phyloP scores from a whole-genome alignment of 37 sponge, comb jelly and placozoan species.

The Crambe crambe region DNA sequence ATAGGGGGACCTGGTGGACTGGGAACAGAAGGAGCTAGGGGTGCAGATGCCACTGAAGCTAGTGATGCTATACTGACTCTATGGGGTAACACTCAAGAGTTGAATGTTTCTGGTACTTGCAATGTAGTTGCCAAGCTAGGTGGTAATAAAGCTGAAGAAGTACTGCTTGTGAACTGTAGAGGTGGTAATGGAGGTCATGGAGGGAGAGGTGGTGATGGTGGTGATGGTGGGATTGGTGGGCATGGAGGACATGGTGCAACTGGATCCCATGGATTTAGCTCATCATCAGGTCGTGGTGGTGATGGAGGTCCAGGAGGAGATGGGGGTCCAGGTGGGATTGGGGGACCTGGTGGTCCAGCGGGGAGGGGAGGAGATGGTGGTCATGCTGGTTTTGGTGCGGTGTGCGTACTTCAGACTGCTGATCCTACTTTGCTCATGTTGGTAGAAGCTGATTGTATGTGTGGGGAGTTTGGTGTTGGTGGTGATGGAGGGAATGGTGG shows the following conservation, averaged over 20 bases:
- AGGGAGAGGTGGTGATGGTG: conserved; percentile 79
- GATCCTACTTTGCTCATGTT: conserved; percentile 62
- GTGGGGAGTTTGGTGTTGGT: conserved; percentile 39
- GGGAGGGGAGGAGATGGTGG: conserved; percentile 78
- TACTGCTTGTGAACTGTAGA: conserved; percentile 62
- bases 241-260: conserved; percentile 61
- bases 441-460: conserved; percentile 69
- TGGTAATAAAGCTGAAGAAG: conserved; percentile 53
- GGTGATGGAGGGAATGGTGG: conserved; percentile 66
- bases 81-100: conserved; percentile 49
- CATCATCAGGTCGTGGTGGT: conserved; percentile 57
- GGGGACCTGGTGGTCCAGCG: conserved; percentile 69
- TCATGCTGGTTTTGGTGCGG: conserved; percentile 56
- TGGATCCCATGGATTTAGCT: conserved; percentile 41
- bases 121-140: conserved; percentile 58
- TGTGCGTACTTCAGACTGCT: conserved; percentile 49
- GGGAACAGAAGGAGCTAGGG: conserved; percentile 51
- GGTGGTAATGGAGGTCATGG: conserved; percentile 86
- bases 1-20: conserved; percentile 61
- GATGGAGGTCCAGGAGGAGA: conserved; percentile 76
- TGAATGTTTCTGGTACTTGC: conserved; percentile 50
- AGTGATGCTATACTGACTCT: conserved; percentile 67
- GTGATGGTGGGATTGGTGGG: conserved; percentile 70
- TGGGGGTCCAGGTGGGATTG: conserved; percentile 78
- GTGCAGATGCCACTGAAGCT: conserved; percentile 70